These are phyloP conservation scores for Mycalesis mineus DNA, from an alignment of 2,888 invertebrate genomes.

Conservation along the genomic window DNA sequence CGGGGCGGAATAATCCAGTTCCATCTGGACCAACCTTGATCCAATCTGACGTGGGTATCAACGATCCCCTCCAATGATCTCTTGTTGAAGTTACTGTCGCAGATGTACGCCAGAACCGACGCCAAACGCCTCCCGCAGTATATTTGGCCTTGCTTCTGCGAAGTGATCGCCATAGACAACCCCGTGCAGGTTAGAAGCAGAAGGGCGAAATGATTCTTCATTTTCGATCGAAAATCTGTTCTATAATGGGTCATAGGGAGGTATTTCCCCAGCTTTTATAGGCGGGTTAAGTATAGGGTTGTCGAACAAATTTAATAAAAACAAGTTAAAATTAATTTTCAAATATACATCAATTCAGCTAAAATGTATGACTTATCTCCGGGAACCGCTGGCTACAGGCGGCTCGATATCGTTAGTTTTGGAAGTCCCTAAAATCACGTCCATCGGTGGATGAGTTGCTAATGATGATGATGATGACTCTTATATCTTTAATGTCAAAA, in stretches of 20 bases:
- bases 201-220: conserved; percentile 1
- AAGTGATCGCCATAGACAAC: conserved; percentile 4
- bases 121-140: conserved; percentile 35
- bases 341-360: too few species aligned
- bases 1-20: conserved; percentile 31
- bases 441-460: too few species aligned
- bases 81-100: conserved; percentile 28
- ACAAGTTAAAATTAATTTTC: too few species aligned
- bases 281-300: conserved; percentile 4
- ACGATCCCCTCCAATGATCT: conserved; percentile 13
- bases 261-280: conserved; percentile 24
- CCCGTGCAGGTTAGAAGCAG: not conserved
- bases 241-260: conserved; percentile 16
- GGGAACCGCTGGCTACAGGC: too few species aligned
- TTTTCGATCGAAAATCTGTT: conserved; percentile 3
- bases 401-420: too few species aligned
- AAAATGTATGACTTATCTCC: too few species aligned
- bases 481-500: too few species aligned
- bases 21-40: conserved; percentile 14
- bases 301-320: too few species aligned
- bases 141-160: conserved; percentile 23
- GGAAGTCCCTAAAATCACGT: too few species aligned
- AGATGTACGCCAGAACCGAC: conserved; percentile 28
- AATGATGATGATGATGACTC: too few species aligned
- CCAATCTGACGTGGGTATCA: not conserved